phyloP scores from a whole-genome alignment of 2,888 invertebrate genomes.

The Mythimna ferrago region DNA sequence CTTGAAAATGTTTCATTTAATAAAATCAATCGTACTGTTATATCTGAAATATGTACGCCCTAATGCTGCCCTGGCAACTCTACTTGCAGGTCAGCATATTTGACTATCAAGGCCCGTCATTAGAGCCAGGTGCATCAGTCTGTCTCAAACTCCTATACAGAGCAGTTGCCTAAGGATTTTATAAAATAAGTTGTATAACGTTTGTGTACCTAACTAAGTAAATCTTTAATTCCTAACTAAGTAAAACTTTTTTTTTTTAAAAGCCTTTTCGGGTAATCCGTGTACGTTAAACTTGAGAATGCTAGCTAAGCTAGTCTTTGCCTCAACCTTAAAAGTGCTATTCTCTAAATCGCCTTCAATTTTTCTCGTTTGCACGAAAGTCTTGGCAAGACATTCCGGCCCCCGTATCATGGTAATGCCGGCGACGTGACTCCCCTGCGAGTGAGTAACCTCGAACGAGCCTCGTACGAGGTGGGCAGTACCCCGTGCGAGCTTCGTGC shows the following conservation, averaged over 20 bases:
- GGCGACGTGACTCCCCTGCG: slow-evolving; percentile 1
- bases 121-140: too few relatives aligned
- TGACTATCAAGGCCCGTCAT: too few relatives aligned
- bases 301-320: background rate
- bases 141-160: too few relatives aligned
- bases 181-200: too few relatives aligned
- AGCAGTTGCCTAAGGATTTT: too few relatives aligned
- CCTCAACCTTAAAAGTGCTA: background rate
- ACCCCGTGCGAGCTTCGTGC: background rate
- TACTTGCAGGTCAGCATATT: too few relatives aligned
- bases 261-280: too few relatives aligned
- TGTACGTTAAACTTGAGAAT: background rate
- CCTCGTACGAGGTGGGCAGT: background rate
- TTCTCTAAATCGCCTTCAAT: slow-evolving; percentile 1
- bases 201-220: too few relatives aligned
- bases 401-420: slow-evolving; percentile 13
- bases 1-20: background rate
- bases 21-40: background rate
- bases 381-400: slow-evolving; percentile 1
- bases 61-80: too few relatives aligned
- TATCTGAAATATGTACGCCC: too few relatives aligned
- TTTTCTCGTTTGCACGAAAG: background rate
- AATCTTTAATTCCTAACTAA: too few relatives aligned
- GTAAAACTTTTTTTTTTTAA: too few relatives aligned
- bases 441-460: background rate